Evolutionary conservation across 1,140 invertebrate species (phyloP), one percentile per base, ranked within the genome.

Genomic region (Colletes latitarsis): DNA sequence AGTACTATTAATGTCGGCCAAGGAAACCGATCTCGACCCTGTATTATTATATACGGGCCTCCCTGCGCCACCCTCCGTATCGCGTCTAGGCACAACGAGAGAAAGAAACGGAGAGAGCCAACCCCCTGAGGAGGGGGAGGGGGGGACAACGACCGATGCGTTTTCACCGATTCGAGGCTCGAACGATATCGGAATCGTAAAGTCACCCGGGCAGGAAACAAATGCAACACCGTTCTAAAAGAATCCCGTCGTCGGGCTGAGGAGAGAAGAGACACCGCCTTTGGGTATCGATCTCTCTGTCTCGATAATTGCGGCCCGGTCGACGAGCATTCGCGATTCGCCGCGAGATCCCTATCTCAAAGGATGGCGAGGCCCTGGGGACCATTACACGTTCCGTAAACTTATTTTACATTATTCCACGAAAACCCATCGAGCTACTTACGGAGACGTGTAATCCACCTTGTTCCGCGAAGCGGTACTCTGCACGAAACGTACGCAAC

Each of bases 1-100:
- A 87, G 86, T 87, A 84, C 84, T 86, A 86, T 87, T 87, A 87
- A 87, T 87, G 84, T 77, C 83, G 82, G 70, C 74, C 70, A 66
- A 63, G 85, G 73, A 86, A 85, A 87, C 81, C 64, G 85, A 87
- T 86, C 73, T 41, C 68, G 70, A 76, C 81, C 60, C 80, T 64
- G 84, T 83, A 87, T 86, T 86, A 87, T 87, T 87, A 86, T 87
- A 87, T 87, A 83, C 82, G 77, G 21, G 55, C 62, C 67, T 60
- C 57, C 63, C 52, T 21, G 9, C 8, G 49, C 43, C 64, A 60
- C 30, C 68, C 46, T 58, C 41, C 14, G 41, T 68, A 62, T 66
- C 62, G 53, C 14, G 15, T 21, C 53, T 76, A 67, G 53, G 5
- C 60, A 3, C 53, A 9, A n/a, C 14, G n/a, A 21, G 17, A 15